These are phyloP conservation scores for Scartelaos histophorus DNA, from an alignment of 2,113 vertebrate genomes.

Conservation along the genomic window DNA sequence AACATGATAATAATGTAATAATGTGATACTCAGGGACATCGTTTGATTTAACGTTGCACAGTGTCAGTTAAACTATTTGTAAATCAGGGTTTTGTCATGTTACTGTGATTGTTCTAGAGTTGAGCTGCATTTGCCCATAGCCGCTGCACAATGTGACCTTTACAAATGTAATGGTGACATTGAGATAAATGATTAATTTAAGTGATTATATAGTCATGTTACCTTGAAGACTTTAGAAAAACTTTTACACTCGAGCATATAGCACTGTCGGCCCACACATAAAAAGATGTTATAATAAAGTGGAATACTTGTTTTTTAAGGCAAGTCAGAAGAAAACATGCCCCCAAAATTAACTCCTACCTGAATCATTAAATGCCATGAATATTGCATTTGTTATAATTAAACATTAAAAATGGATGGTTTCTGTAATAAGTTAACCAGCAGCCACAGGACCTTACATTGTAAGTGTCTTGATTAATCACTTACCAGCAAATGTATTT, in stretches of 20 bases:
- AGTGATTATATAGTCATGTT: not conserved
- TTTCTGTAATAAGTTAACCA: conserved; percentile 72
- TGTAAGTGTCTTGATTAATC: conserved; percentile 71
- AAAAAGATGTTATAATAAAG: conserved; percentile 9
- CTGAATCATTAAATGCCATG: conserved; percentile 63
- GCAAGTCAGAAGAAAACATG: conserved; percentile 13
- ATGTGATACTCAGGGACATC: not conserved
- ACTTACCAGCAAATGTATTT: conserved; percentile 64
- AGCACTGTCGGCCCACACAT: not conserved
- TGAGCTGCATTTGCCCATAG: conserved; percentile 47
- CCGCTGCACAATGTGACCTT: conserved; percentile 17
- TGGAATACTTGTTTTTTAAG: conserved; percentile 36
- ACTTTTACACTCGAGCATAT: not conserved
- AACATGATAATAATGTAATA: not conserved
- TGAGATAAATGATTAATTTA: not conserved
- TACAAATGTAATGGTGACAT: not conserved
- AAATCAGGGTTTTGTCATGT: not conserved
- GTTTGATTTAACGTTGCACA: not conserved
- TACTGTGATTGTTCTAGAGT: not conserved
- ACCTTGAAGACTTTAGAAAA: not conserved
- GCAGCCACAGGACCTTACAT: conserved; percentile 54
- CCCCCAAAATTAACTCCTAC: conserved; percentile 48
- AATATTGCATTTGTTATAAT: conserved; percentile 76
- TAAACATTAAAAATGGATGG: conserved; percentile 76
- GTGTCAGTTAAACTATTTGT: not conserved